A percentile compares a stretch with the other conserved stretches of the same genome.
phyloP scores from a whole-genome alignment of 2,888 invertebrate species.

The Apeira syringaria region DNA sequence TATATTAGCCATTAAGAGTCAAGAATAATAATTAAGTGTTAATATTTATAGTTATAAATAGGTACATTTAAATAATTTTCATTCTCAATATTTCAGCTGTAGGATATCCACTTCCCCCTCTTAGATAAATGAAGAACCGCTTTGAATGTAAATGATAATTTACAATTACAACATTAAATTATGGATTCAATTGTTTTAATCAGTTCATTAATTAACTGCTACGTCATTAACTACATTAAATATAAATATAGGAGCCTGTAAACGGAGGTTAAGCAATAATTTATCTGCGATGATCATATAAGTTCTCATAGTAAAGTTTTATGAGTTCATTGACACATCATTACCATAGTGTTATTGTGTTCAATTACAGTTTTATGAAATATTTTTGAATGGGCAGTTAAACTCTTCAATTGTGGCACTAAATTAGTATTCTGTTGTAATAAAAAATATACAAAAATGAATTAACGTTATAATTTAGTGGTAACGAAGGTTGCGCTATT shows the following conservation, averaged over 20 bases:
- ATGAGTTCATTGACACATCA: constrained; percentile 35
- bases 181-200: no score
- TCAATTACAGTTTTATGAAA: constrained; percentile 24
- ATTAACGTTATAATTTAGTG: constrained; percentile 26
- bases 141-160: no score
- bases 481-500: constrained; percentile 1
- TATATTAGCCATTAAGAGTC: no score
- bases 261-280: constrained; percentile 9
- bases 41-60: no score
- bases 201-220: no score
- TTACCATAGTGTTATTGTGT: constrained; percentile 28
- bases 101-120: no score
- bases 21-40: no score
- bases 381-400: constrained; percentile 34
- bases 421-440: constrained; percentile 30
- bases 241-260: background rate
- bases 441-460: constrained; percentile 19
- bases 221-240: background rate
- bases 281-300: constrained; percentile 25
- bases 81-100: no score
- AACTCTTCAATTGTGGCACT: constrained; percentile 33
- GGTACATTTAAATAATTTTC: no score
- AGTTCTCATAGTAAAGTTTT: constrained; percentile 31
- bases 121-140: no score
- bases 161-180: no score